These are phyloP conservation scores for Pithys albifrons DNA, from an alignment of 2,113 vertebrate species.

Conservation along the genomic window DNA sequence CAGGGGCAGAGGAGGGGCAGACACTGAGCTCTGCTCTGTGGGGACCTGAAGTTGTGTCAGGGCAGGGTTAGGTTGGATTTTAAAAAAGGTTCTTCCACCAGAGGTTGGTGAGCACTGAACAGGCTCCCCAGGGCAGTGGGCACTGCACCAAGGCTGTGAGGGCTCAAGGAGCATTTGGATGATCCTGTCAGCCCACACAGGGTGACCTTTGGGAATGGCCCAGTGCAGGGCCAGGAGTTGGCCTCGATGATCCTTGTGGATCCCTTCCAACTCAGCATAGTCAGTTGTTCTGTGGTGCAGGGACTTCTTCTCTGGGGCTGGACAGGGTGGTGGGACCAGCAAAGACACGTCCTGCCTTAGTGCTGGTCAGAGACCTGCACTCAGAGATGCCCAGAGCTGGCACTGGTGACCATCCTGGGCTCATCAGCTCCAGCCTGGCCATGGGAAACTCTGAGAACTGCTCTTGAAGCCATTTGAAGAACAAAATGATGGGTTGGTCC, in stretches of 20 bases:
- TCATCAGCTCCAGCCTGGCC: fast-evolving
- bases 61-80: neutral
- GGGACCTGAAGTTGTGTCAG: neutral
- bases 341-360: fast-evolving
- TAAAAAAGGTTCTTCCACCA: neutral
- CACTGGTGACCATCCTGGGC: neutral
- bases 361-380: neutral
- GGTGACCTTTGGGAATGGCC: neutral
- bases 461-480: neutral
- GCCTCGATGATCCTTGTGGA: neutral
- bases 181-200: neutral
- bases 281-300: neutral
- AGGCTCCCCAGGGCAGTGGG: neutral
- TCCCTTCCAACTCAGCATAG: neutral
- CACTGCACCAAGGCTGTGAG: neutral
- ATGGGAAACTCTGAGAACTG: fast-evolving
- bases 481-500: fast-evolving
- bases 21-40: neutral
- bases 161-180: neutral
- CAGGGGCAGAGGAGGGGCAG: neutral
- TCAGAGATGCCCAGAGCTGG: neutral
- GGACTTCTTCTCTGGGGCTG: neutral
- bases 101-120: neutral
- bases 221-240: neutral
- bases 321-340: neutral